phyloP scores from a whole-genome alignment of 2,797 vertebrate species.

The Gallinago nigripennis region DNA sequence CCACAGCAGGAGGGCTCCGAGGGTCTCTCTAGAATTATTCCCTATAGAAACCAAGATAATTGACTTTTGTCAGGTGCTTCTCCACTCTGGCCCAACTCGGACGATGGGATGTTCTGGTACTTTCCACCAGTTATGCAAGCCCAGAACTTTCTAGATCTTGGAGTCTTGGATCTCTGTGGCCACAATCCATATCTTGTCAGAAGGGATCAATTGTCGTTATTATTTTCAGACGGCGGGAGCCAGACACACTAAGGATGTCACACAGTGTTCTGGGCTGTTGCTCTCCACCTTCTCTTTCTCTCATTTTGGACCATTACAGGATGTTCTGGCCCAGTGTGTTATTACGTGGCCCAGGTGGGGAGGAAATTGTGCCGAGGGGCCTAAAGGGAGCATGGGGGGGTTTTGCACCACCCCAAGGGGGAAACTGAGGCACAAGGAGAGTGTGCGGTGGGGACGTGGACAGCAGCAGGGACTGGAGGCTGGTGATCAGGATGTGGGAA shows the following conservation, averaged over 20 bases:
- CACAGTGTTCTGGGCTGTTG: not conserved
- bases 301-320: not conserved
- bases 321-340: not conserved
- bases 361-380: not conserved
- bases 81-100: not conserved
- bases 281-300: not conserved
- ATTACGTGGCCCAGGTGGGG: not conserved
- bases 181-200: not conserved
- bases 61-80: not conserved
- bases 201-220: too few relatives aligned
- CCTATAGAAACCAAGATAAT: not conserved
- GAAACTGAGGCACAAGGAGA: not conserved
- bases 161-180: not conserved
- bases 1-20: not conserved
- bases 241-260: too few relatives aligned
- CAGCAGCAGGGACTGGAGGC: not conserved
- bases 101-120: not conserved
- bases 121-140: not conserved
- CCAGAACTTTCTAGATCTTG: not conserved
- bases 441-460: not conserved
- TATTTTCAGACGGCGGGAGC: not conserved
- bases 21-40: not conserved
- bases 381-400: not conserved
- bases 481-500: too few relatives aligned
- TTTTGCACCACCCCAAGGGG: not conserved